A percentile compares a stretch with the other conserved stretches of the same genome.
phyloP scores from a whole-genome alignment of 2,797 vertebrate species.

The Picus viridis region DNA sequence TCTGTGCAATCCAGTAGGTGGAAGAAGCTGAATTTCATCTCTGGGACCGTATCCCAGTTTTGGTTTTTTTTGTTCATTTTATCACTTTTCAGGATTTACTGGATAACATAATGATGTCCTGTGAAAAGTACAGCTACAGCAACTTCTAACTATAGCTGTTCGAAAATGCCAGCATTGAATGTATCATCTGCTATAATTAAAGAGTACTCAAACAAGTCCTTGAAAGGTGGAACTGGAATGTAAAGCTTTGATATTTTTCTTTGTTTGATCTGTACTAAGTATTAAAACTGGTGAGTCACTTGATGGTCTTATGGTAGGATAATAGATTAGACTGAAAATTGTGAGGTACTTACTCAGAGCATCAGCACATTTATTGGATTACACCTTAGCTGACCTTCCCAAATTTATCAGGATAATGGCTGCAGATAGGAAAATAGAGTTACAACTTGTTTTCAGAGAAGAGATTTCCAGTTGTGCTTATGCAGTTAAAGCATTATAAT shows the following conservation, averaged over 20 bases:
- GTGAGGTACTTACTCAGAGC: conserved; percentile 51
- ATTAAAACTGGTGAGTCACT: conserved; percentile 68
- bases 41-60: conserved; percentile 8
- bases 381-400: conserved; percentile 57
- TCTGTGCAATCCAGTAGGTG: background rate
- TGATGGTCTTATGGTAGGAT: conserved; percentile 55
- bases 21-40: background rate
- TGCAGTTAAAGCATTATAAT: background rate
- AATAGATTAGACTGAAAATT: conserved; percentile 62
- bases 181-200: conserved; percentile 66
- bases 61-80: conserved; percentile 9
- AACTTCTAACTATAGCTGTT: conserved; percentile 57
- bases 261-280: conserved; percentile 70
- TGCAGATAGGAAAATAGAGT: conserved; percentile 32
- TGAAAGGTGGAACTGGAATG: conserved; percentile 62
- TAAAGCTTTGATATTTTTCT: conserved; percentile 67
- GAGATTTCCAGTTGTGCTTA: background rate
- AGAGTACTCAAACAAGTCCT: conserved; percentile 65
- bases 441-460: background rate
- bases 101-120: conserved; percentile 39
- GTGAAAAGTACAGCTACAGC: conserved; percentile 60
- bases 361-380: conserved; percentile 40
- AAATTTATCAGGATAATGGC: conserved; percentile 63
- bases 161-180: conserved; percentile 33
- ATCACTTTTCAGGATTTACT: conserved; percentile 39